Evolutionary conservation across 2,797 vertebrate genomes (phyloP).

Genomic region (Lepus oiostolus): DNA sequence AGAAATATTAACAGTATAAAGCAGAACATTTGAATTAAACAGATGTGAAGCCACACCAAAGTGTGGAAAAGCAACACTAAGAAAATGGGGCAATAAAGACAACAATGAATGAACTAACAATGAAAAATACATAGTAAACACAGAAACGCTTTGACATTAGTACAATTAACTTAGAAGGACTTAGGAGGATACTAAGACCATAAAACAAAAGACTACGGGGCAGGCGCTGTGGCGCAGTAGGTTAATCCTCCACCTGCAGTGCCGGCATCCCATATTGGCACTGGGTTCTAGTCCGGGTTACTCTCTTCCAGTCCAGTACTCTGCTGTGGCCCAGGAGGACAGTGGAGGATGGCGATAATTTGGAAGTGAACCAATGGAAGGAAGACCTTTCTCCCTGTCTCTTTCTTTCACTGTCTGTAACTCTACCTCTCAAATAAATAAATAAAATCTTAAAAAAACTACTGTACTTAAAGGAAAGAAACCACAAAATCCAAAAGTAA

Average conservation of each 20-base stretch:
- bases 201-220: not conserved
- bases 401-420: no score
- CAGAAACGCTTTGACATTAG: not conserved
- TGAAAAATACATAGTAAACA: not conserved
- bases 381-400: no score
- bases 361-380: no score
- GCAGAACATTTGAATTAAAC: not conserved
- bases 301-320: no score
- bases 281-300: no score
- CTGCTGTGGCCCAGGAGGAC: no score
- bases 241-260: no score
- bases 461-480: not conserved
- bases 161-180: slow-evolving; percentile 11
- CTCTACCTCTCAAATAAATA: no score
- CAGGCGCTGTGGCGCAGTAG: no score
- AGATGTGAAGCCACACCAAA: not conserved
- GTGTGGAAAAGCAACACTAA: not conserved
- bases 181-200: not conserved
- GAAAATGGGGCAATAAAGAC: not conserved
- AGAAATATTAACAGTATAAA: not conserved
- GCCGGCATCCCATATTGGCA: no score
- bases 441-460: not conserved
- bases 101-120: not conserved
- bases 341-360: no score
- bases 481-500: not conserved